Percentiles rank a stretch among this genome's conserved stretches.
These are phyloP conservation scores for Peucedramus taeniatus DNA, from an alignment of 2,113 vertebrate species.

Conservation along the genomic window DNA sequence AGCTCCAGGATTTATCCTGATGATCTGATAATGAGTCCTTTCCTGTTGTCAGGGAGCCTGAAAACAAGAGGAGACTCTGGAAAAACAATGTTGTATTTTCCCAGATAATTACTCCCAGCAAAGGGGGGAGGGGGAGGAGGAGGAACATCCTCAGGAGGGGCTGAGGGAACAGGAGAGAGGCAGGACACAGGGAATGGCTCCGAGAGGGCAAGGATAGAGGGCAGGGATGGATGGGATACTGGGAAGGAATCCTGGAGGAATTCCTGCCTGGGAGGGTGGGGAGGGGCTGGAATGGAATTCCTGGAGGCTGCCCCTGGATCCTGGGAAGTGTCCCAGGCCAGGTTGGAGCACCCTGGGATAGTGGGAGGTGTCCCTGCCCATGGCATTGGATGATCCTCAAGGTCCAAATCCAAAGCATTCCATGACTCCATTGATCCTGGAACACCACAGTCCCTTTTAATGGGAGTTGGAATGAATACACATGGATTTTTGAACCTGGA, in stretches of 20 bases:
- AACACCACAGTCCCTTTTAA: rapidly evolving
- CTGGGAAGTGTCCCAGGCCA: not conserved
- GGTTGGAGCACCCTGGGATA: rapidly evolving
- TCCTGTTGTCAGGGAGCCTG: not conserved
- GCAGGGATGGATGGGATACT: not conserved
- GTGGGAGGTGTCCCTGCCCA: not conserved
- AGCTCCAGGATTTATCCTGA: not conserved
- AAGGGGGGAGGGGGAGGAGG: not conserved
- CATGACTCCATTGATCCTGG: not conserved
- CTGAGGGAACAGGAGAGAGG: not conserved
- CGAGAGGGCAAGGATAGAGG: too few species aligned
- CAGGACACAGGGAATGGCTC: not conserved
- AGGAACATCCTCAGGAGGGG: not conserved
- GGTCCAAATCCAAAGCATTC: not conserved
- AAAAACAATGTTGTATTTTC: not conserved
- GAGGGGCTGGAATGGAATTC: not conserved
- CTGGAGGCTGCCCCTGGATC: not conserved
- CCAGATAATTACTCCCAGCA: not conserved
- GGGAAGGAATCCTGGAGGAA: not conserved
- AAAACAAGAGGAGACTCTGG: not conserved
- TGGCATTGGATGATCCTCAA: not conserved
- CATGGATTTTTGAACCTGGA: not conserved
- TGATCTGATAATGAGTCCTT: not conserved
- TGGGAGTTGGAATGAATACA: not conserved
- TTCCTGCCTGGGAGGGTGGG: rapidly evolving